Conservation (phyloP, 2,888 invertebrate genomes). For the Neoascia interrupta region DNA sequence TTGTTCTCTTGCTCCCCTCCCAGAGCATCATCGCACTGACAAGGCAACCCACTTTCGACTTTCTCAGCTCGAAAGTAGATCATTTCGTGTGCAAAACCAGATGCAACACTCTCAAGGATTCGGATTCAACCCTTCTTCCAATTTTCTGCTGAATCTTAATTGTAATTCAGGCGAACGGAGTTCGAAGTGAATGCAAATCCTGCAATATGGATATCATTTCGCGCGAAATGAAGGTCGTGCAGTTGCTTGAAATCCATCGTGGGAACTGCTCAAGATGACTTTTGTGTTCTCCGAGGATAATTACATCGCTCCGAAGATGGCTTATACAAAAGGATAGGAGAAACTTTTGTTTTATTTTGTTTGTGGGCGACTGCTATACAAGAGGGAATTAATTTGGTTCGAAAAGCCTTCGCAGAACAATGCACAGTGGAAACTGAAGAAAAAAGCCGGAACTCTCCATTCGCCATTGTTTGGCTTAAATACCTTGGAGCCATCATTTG, state of each 20-base stretch:
- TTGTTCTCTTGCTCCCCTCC: too few relatives aligned
- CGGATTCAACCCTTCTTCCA: too few relatives aligned
- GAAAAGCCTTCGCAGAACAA: constrained; percentile 2
- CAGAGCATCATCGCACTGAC: too few relatives aligned
- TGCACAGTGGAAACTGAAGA: not conserved
- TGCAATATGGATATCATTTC: constrained; percentile 38
- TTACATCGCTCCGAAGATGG: constrained; percentile 38
- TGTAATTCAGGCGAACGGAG: constrained; percentile 60
- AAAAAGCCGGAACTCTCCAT: not conserved
- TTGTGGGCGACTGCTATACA: not conserved
- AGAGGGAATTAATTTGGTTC: constrained; percentile 52
- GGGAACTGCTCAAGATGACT: constrained; percentile 59
- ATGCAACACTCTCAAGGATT: too few relatives aligned
- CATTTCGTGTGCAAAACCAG: too few relatives aligned
- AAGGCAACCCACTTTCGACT: too few relatives aligned
- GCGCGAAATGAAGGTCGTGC: constrained; percentile 52
- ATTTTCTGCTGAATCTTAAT: constrained; percentile 50
- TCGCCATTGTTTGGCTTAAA: constrained; percentile 23
- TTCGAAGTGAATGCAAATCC: constrained; percentile 64
- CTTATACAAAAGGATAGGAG: constrained; percentile 22
- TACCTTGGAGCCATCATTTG: constrained; percentile 1
- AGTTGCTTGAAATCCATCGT: constrained; percentile 34
- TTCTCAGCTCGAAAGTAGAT: too few relatives aligned
- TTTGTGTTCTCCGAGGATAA: constrained; percentile 48
- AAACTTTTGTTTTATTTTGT: constrained; percentile 31